phyloP scores from a whole-genome alignment of 2,888 invertebrate genomes.

The Cephus runcator region DNA sequence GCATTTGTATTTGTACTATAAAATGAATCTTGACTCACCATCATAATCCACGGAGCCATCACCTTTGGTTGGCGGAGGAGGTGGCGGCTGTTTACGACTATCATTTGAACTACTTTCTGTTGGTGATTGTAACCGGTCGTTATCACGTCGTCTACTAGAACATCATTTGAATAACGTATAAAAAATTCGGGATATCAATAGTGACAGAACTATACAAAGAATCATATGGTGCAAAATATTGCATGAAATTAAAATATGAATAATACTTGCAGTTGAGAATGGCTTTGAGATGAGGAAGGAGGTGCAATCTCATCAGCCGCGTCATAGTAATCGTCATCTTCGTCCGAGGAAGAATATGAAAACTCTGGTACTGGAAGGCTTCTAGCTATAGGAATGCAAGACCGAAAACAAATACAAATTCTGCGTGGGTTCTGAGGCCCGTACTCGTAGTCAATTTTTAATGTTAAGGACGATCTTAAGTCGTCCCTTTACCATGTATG shows the following conservation, averaged over 20 bases:
- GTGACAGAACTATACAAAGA: background rate
- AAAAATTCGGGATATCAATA: background rate
- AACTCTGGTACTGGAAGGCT: constrained; percentile 85
- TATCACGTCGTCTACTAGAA: constrained; percentile 52
- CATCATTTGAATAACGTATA: constrained; percentile 6
- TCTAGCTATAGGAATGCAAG: constrained; percentile 61
- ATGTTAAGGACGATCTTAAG: too few species aligned
- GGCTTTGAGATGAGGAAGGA: constrained; percentile 47
- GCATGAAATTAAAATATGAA: background rate
- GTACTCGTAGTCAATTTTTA: too few species aligned
- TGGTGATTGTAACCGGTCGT: constrained; percentile 42
- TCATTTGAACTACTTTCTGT: constrained; percentile 41
- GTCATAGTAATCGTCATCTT: constrained; percentile 95
- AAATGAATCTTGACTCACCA: constrained; percentile 67
- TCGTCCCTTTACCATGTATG: too few species aligned
- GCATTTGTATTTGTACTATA: background rate
- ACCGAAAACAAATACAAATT: background rate
- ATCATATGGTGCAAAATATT: constrained; percentile 8
- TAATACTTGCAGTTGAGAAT: constrained; percentile 46
- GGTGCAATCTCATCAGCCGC: constrained; percentile 77
- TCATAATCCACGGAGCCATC: constrained; percentile 85
- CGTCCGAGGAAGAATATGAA: constrained; percentile 98
- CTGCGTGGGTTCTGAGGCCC: background rate
- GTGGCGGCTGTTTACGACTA: constrained; percentile 57
- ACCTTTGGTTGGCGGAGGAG: constrained; percentile 70